These are phyloP conservation scores for Sitta europaea DNA, from an alignment of 2,113 vertebrate species.

Conservation along the genomic window DNA sequence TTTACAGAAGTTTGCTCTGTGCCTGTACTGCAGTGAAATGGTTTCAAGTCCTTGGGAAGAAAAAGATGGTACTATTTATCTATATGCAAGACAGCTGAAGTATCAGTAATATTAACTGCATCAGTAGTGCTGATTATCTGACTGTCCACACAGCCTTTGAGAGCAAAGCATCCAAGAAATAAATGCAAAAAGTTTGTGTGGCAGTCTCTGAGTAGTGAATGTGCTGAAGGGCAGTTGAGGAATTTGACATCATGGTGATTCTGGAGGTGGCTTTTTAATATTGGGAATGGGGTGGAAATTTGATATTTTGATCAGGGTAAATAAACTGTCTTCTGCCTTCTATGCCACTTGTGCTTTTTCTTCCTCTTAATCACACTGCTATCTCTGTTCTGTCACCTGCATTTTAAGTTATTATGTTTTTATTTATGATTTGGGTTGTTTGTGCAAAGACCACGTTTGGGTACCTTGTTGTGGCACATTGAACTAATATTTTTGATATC, in stretches of 20 bases:
- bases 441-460: background rate
- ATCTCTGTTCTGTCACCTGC: background rate
- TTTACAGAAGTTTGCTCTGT: background rate
- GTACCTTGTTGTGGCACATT: background rate
- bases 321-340: background rate
- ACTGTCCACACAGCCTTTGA: background rate
- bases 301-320: background rate
- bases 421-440: background rate
- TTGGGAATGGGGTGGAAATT: background rate
- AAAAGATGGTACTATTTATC: background rate
- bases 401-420: background rate
- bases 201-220: background rate
- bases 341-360: background rate
- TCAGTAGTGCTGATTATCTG: background rate
- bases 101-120: background rate
- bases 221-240: background rate
- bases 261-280: background rate
- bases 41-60: background rate
- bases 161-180: background rate
- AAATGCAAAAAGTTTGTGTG: background rate
- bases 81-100: background rate
- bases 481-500: background rate
- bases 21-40: background rate
- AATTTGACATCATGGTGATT: background rate
- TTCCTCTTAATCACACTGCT: background rate